Evolutionary conservation across 2,797 vertebrate species (phyloP).

Genomic region (Botia almorhae): DNA sequence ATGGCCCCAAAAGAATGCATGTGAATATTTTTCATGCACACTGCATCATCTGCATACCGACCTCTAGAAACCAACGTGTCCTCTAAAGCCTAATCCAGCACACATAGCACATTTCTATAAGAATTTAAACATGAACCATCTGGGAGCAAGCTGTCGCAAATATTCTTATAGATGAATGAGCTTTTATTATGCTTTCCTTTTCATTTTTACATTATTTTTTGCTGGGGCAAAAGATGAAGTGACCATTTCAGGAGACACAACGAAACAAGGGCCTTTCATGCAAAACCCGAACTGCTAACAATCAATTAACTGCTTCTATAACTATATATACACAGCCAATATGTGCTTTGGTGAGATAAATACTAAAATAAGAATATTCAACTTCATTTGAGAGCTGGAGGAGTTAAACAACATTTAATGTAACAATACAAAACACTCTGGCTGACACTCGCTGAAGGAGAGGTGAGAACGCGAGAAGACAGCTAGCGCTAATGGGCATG

Average conservation of each 20-base stretch:
- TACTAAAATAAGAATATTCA: neutral
- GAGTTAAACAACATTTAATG: neutral
- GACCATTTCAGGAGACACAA: neutral
- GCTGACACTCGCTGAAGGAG: neutral
- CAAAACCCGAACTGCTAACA: slow-evolving; percentile 15
- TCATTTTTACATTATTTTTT: neutral
- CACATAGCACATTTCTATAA: slow-evolving; percentile 70
- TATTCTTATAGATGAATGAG: slow-evolving; percentile 59
- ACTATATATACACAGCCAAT: neutral
- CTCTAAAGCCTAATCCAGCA: slow-evolving; percentile 71
- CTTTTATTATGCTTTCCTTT: slow-evolving; percentile 15
- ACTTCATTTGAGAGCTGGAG: neutral
- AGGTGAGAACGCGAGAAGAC: neutral
- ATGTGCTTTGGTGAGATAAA: neutral
- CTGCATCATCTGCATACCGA: slow-evolving; percentile 79
- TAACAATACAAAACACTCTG: slow-evolving; percentile 4
- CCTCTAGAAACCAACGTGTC: slow-evolving; percentile 75
- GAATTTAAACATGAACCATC: slow-evolving; percentile 67
- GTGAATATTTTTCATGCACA: slow-evolving; percentile 67
- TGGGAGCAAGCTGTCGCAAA: slow-evolving; percentile 63
- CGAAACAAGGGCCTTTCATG: slow-evolving; percentile 5
- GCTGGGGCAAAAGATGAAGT: neutral
- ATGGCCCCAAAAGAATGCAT: slow-evolving; percentile 65
- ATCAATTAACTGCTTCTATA: slow-evolving; percentile 12
- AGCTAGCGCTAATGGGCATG: slow-evolving; percentile 6